Base-by-base conservation (phyloP, 92 coral and sea anemone genomes). In the Phenganax marumi region DNA sequence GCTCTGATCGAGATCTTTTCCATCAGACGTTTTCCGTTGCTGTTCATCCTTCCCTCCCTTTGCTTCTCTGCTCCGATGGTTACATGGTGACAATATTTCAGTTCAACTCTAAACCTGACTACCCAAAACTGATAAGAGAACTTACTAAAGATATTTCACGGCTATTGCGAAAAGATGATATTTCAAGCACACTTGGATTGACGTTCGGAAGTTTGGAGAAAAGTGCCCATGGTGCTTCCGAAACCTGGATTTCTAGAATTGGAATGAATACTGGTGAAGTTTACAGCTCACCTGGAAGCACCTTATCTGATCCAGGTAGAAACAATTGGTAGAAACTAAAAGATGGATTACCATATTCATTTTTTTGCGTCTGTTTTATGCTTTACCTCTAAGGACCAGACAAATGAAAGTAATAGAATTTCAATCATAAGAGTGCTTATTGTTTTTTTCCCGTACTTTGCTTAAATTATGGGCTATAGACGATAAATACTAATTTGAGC, bases 1-100 rank as follows among this genome's bases (percentile, higher is more conserved):
- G 73, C 49, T 92, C 97, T 26, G 93, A 90, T 66, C 86, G 73
- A 70, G 97, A 92, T 75, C 68, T 79, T 22, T 88, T 89, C 56
- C 90, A 84, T 48, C 98, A 92, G 91, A 90, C 83, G 77, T 95
- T 87, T 61, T 92, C 98, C 13, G 93, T 95, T 33, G 82, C 95
- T 25, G 92, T 88, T 18, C 98, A 95, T 68, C 93, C 97, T 16
- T 73, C 69, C 62, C 86, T 87, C 48, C 98, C 98, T 8, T 68
- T 95, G 7, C 39, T 92, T 66, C 85, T 95, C 51, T 90, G 90
- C 68, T 92, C 98, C 11, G 98, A 95, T 91, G 98, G 98, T 48
- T 95, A 95, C 79, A 82, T 90, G 17, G 97, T 95, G 52, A 95
- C 96, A 6, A 70, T 95, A 39, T 84, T 95, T 82, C 97, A 95